Evolutionary conservation across 2,113 vertebrate genomes (phyloP).

Genomic region (Petrocephalus zakoni): DNA sequence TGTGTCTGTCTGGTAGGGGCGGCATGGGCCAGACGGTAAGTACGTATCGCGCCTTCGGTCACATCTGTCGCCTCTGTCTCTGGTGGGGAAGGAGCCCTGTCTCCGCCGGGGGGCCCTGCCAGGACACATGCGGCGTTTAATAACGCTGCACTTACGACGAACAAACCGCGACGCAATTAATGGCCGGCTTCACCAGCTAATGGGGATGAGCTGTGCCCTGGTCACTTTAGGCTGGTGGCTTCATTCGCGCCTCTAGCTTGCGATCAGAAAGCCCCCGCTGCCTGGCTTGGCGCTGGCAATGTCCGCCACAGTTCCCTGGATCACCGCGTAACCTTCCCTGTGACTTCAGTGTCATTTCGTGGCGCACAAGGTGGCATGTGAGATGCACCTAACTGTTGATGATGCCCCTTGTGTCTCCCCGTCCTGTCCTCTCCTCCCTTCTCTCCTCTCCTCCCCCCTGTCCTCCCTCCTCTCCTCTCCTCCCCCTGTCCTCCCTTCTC

Average conservation of each 20-base stretch:
- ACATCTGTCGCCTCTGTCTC: conserved; percentile 44
- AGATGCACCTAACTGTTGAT: conserved; percentile 31
- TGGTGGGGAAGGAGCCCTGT: neutral
- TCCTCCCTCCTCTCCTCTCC: too few relatives aligned
- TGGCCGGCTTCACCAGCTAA: neutral
- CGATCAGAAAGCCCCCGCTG: neutral
- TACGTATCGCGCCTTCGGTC: conserved; percentile 46
- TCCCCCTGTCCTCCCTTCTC: conserved; percentile 18
- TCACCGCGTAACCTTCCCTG: neutral
- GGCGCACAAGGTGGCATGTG: neutral
- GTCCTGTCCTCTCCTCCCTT: conserved; percentile 29
- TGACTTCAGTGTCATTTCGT: neutral
- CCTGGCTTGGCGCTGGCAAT: neutral
- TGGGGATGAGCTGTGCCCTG: neutral
- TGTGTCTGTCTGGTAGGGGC: conserved; percentile 47
- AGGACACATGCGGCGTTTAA: neutral
- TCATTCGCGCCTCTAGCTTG: neutral
- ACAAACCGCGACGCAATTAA: neutral
- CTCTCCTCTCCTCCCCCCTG: too few relatives aligned
- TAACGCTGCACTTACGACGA: neutral
- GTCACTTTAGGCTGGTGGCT: neutral
- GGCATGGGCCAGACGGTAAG: conserved; percentile 50
- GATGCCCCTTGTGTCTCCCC: conserved; percentile 47
- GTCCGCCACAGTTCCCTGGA: neutral
- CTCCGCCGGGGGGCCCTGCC: neutral